Base-by-base conservation (phyloP, 2,113 vertebrate genomes). In the Pygoscelis adeliae region DNA sequence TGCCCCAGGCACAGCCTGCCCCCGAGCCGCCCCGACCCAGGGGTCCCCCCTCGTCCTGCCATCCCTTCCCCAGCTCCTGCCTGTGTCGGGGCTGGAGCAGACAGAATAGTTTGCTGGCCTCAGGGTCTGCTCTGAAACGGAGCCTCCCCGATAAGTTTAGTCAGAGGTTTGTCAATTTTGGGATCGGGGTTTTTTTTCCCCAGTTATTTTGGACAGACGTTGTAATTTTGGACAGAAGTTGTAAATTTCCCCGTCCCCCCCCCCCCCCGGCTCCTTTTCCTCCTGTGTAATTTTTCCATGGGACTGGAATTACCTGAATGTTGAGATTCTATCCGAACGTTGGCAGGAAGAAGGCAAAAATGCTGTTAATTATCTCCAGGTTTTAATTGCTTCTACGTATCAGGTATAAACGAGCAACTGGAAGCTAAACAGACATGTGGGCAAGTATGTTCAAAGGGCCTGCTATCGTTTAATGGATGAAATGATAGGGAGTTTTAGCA, bases 11-110 rank as follows among this genome's bases (percentile, higher is more conserved):
- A 56, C 71, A 71, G 26, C 36, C 22, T 5, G 11, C 3, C 47
- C 56, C 40, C 1, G 1, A 34, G n/a, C 16, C 5, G 1, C 27
- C 36, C 34, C 0, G 0, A 17, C 10, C 27, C 1, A 4, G 40
- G 53, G 25, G 6, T 69, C 11, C 3, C 47, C 26, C 61, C n/a
- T 59, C 6, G 0, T 26, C 0, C 0, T 10, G 11, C n/a, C 2
- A 0, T 1, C 44, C 34, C 34, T 40, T 52, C 47, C 34, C 67
- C 53, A 55, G 47, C 27, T 78, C 42, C 67, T 65, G 46, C 34
- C 17, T 55, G 18, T 44, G 10, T 12, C 2, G 0, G 36, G 61
- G 27, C 61, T 80, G 62, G 6, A 70, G 55, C 61, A 58, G 42
- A 50, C 1, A 1, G 32, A 67, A 56, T 49, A 21, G 8, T 36